These are phyloP conservation scores for Drosophila lacertosa DNA, from an alignment of 1,140 invertebrate genomes.

Conservation along the genomic window DNA sequence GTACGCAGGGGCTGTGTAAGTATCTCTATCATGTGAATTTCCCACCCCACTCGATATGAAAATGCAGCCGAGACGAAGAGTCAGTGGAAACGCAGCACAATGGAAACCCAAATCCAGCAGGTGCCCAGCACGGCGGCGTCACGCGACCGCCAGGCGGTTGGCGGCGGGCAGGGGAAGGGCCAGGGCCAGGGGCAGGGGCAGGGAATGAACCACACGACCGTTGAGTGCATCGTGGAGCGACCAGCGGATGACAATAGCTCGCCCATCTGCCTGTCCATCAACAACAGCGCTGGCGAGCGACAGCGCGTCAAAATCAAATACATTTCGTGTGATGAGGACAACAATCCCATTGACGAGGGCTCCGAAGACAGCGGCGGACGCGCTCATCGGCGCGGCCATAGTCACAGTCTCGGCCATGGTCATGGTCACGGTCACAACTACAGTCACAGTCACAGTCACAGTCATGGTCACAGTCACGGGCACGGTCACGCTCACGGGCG, in stretches of 20 bases:
- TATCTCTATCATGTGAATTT: constrained; percentile 23
- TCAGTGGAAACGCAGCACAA: constrained; percentile 81
- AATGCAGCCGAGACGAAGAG: constrained; percentile 69
- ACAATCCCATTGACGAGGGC: constrained; percentile 73
- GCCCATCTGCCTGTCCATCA: constrained; percentile 71
- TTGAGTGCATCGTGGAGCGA: constrained; percentile 68
- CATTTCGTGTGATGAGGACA: constrained; percentile 82
- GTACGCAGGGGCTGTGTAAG: constrained; percentile 14
- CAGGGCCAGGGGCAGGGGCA: constrained; percentile 34
- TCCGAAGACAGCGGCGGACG: constrained; percentile 1
- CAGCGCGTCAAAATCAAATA: constrained; percentile 77
- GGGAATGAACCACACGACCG: constrained; percentile 35
- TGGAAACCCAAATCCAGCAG: constrained; percentile 82
- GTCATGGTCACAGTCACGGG: constrained; percentile 1
- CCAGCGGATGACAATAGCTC: constrained; percentile 61
- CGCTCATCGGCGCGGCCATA: background rate
- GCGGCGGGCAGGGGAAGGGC: constrained; percentile 3
- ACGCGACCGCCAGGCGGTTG: constrained; percentile 51
- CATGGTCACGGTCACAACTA: constrained; percentile 3
- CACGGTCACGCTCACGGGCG: background rate
- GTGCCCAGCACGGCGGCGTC: constrained; percentile 52
- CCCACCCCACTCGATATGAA: constrained; percentile 23
- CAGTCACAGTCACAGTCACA: background rate
- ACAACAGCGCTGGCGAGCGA: constrained; percentile 66
- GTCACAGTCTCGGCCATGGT: constrained; percentile 9